A percentile compares a stretch with the other conserved stretches of the same genome.
These are phyloP conservation scores for Ridgeia piscesae DNA, from an alignment of 1,140 invertebrate genomes.

Conservation along the genomic window DNA sequence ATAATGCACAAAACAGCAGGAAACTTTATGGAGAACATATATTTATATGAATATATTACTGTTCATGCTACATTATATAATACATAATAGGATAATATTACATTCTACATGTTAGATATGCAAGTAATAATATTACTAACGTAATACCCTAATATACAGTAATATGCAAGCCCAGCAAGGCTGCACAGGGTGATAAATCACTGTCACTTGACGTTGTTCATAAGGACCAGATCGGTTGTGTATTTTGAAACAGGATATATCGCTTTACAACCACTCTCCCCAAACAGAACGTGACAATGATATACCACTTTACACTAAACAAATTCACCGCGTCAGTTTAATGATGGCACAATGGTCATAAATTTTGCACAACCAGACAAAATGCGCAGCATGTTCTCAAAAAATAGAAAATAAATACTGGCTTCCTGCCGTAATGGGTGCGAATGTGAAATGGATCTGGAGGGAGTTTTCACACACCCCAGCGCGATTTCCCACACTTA, in stretches of 20 bases:
- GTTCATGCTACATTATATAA: background rate
- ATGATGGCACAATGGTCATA: background rate
- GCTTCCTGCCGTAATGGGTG: background rate
- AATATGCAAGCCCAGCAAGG: background rate
- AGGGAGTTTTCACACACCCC: background rate
- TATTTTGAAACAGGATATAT: background rate
- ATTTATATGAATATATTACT: too few species aligned
- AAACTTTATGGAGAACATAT: background rate
- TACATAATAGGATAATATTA: too few species aligned
- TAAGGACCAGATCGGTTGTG: background rate
- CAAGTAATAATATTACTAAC: background rate
- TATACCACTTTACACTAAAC: slow-evolving; percentile 6
- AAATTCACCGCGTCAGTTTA: background rate
- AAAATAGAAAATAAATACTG: background rate
- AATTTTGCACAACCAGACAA: background rate
- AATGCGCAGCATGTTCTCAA: background rate
- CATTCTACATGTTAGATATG: background rate
- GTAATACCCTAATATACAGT: background rate
- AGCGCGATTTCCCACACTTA: background rate
- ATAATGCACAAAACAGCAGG: background rate
- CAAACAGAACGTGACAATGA: background rate
- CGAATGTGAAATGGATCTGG: background rate
- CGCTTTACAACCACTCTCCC: background rate
- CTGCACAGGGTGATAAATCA: background rate
- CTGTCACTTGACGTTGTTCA: background rate